Evolutionary conservation across 2,797 vertebrate species (phyloP).

Genomic region (Cebuella pygmaea): DNA sequence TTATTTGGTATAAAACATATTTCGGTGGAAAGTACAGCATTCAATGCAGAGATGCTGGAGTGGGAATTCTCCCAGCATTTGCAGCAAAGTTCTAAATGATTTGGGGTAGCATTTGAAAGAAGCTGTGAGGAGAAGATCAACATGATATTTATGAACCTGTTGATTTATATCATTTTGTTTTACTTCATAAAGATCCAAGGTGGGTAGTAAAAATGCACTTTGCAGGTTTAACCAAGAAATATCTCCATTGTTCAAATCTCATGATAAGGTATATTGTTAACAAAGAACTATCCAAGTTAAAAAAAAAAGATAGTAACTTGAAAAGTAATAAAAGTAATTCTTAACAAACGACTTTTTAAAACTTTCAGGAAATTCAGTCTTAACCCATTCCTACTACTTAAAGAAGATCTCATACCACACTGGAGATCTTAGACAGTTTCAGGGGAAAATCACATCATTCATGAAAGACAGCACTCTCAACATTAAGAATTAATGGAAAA

Average conservation of each 20-base stretch:
- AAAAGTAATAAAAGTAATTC: conserved; percentile 25
- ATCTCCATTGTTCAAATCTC: background rate
- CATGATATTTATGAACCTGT: background rate
- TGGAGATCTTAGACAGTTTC: background rate
- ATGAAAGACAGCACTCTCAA: background rate
- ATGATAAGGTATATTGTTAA: background rate
- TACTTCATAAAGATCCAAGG: conserved; percentile 18
- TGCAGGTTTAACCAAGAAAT: conserved; percentile 19
- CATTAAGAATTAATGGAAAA: background rate
- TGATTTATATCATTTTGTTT: background rate
- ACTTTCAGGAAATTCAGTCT: background rate
- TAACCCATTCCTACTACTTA: background rate
- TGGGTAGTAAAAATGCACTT: background rate
- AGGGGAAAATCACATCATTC: background rate
- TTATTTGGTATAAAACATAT: background rate
- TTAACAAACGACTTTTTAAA: conserved; percentile 26
- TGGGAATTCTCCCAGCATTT: background rate
- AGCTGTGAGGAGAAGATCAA: background rate
- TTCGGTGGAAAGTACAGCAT: background rate
- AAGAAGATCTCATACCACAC: background rate
- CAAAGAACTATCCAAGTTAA: background rate
- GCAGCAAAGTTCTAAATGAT: background rate
- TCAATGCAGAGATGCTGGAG: background rate
- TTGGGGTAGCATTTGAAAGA: background rate
- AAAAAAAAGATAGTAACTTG: background rate